Evolutionary conservation across 2,113 vertebrate genomes (phyloP), one percentile per base, ranked within the genome.

Genomic region (Chloroceryle aenea): DNA sequence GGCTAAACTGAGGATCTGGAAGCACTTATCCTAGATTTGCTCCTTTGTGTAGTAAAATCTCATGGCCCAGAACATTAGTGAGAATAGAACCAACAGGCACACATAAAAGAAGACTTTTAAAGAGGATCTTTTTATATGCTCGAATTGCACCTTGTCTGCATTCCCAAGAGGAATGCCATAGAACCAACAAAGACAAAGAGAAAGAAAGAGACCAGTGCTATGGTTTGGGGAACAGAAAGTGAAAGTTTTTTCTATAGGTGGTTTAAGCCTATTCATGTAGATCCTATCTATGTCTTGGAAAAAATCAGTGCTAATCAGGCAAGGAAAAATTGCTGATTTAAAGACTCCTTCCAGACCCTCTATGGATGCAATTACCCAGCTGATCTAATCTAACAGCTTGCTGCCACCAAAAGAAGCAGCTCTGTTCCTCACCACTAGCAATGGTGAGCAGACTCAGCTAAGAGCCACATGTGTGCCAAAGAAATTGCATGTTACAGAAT

Each of bases 31-130:
- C 40, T 43, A 40, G 62, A 94, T 76, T 87, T 85, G 48, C 50
- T 95, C 43, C 58, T 93, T 95, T 85, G 45, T 66, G 48, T n/a
- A 91, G 48, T 50, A 89, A 89, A 94, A 89, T 74, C 84, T 81
- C 80, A 59, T 23, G 61, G 77, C 61, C 61, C 64, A 75, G 48
- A 84, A 91, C 58, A 77, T 43, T 32, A 87, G 48, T 52, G 53
- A 91, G 58, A 94, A 79, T 1, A 91, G 53, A 93, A 94, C 53
- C 78, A 79, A 78, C 0, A 4, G 36, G 21, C 40, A 85, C 23
- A 68, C 48, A 82, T 29, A 82, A 64, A 93, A 71, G 43, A 38
- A 27, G n/a, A 40, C 56, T 91, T 91, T 85, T 89, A 72, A 85
- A 85, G 27, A 87, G 45, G 66, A 80, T 73, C 78, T 85, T 87